phyloP scores from a whole-genome alignment of 35 echinoderm and acorn worm genomes.

The Apostichopus parvimensis region DNA sequence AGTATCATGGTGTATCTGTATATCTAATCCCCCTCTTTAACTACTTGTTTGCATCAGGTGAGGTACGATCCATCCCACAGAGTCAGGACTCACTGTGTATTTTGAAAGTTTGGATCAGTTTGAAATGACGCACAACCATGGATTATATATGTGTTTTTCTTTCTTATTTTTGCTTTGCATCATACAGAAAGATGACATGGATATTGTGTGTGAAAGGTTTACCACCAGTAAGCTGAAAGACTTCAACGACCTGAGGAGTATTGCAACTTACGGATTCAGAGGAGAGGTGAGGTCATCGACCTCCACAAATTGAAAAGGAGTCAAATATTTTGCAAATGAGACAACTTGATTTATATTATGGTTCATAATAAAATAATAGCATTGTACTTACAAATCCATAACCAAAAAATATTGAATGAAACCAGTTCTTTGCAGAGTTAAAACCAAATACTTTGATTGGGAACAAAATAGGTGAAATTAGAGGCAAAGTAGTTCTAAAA shows the following conservation, averaged over 20 bases:
- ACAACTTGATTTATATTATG: not conserved
- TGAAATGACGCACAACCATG: too few species aligned
- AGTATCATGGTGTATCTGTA: too few species aligned
- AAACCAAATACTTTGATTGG: not conserved
- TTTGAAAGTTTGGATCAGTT: too few species aligned
- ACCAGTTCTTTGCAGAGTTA: too few species aligned
- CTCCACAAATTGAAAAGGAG: not conserved
- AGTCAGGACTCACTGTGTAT: too few species aligned
- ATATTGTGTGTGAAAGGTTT: slow-evolving; percentile 96
- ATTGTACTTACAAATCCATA: too few species aligned
- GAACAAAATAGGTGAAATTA: not conserved
- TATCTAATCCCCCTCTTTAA: too few species aligned
- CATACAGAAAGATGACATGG: slow-evolving; percentile 97
- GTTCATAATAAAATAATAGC: not conserved
- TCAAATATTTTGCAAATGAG: not conserved
- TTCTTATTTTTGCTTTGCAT: not conserved
- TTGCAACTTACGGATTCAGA: slow-evolving; percentile 95
- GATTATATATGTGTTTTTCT: not conserved
- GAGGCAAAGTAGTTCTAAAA: too few species aligned
- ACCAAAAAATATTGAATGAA: too few species aligned
- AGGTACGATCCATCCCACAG: too few species aligned
- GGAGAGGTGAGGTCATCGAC: slow-evolving; percentile 75
- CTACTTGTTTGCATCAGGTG: too few species aligned
- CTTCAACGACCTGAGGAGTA: slow-evolving; percentile 88
- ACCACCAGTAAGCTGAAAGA: slow-evolving; percentile 93